Percentiles rank a stretch among this genome's conserved stretches.
These are phyloP conservation scores for Sphaeramia orbicularis DNA, from an alignment of 2,797 vertebrate genomes.

Conservation along the genomic window DNA sequence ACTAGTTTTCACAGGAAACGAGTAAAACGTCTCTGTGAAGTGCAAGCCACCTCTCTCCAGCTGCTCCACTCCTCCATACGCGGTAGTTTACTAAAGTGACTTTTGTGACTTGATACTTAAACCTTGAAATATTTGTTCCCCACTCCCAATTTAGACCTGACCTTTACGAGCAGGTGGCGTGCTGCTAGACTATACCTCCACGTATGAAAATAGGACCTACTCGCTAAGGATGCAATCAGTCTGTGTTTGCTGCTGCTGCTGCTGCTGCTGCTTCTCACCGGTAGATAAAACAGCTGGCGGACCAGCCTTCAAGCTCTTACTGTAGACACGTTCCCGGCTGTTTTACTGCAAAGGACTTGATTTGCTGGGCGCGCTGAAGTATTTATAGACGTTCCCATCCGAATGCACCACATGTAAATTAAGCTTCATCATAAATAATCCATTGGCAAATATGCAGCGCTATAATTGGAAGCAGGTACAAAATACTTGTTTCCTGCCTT, in stretches of 20 bases:
- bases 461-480: conserved; percentile 65
- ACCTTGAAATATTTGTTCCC: conserved; percentile 64
- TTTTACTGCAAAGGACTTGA: conserved; percentile 49
- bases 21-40: background rate
- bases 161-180: conserved; percentile 65
- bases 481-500: conserved; percentile 55
- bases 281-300: conserved; percentile 26
- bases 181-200: conserved; percentile 39
- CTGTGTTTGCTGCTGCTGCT: background rate
- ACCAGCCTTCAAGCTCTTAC: conserved; percentile 15
- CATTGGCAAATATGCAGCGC: conserved; percentile 28
- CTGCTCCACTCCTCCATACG: conserved; percentile 35
- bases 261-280: background rate
- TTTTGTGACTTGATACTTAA: conserved; percentile 75
- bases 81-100: conserved; percentile 53
- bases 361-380: conserved; percentile 53
- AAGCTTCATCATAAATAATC: conserved; percentile 65
- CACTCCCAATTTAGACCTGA: conserved; percentile 75
- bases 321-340: conserved; percentile 45
- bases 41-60: conserved; percentile 2
- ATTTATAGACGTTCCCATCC: conserved; percentile 60
- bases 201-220: conserved; percentile 53
- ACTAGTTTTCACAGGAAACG: no score
- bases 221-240: conserved; percentile 45
- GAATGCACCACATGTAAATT: conserved; percentile 58